Evolutionary conservation across 2,797 vertebrate species (phyloP), one percentile per base, ranked within the genome.

Genomic region (Alectoris magna): DNA sequence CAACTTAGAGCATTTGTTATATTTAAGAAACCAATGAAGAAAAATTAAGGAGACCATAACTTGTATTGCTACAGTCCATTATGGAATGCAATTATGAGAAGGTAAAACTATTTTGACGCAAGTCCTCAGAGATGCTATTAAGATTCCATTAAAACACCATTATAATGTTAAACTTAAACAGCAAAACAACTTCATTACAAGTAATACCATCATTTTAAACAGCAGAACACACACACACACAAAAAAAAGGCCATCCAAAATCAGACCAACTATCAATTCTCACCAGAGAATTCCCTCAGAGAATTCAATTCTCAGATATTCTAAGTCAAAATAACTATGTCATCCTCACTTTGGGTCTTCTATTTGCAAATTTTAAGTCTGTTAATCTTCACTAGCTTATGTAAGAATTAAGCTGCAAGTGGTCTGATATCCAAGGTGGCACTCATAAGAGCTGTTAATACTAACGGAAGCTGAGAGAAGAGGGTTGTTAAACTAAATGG

Each of bases 71-170:
- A 1, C 5, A 80, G 26, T 49, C 82, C 49, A 12, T 58, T 80
- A 38, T 16, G 24, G 8, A 55, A 44, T 49, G 49, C 84, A 87
- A 53, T 76, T 56, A 72, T 67, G 60, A 80, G 64, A 85, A 91
- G 79, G 91, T 84, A 85, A 84, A 96, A 96, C 91, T 78, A 89
- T 81, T 84, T 59, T 36, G 51, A 15, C 72, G 63, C 46, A 91
- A 91, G 72, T 93, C 90, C 89, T 36, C 70, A 26, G 89, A 93
- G 95, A 92, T 75, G 17, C 72, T 90, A 95, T 93, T 96, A 91
- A 91, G 87, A 64, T 75, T 60, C 64, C 91, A 92, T 95, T 96
- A 97, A 93, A 96, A 88, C 70, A 76, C 31, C 66, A 88, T 94
- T 89, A 92, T 62, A 86, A 88, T 74, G 60, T 51, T 80, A 80